These are phyloP conservation scores for Pseudomyrmex pallidus DNA, from an alignment of 1,140 invertebrate species.

Conservation along the genomic window DNA sequence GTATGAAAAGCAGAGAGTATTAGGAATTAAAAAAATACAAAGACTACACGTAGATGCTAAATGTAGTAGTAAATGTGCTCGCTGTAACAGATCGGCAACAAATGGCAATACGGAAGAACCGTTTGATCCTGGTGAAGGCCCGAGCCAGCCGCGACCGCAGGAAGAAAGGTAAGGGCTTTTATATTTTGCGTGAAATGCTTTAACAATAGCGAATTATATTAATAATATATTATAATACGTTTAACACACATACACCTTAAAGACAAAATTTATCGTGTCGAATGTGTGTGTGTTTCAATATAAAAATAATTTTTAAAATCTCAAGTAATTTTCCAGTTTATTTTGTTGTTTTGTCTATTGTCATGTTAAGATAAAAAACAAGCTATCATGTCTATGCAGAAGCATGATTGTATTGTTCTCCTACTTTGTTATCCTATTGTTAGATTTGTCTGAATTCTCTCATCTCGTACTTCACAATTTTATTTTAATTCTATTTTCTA, in stretches of 20 bases:
- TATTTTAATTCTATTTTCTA: not conserved
- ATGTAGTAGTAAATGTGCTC: slow-evolving; percentile 79
- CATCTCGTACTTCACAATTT: not conserved
- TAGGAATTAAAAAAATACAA: slow-evolving; percentile 1
- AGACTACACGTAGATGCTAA: slow-evolving; percentile 62
- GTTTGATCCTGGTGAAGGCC: slow-evolving; percentile 73
- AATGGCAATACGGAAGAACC: slow-evolving; percentile 67
- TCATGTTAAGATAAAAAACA: not conserved
- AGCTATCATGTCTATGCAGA: not conserved
- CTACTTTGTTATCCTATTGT: not conserved
- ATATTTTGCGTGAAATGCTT: slow-evolving; percentile 41
- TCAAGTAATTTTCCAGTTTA: not conserved
- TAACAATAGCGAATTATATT: slow-evolving; percentile 13
- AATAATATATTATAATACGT: too few species aligned
- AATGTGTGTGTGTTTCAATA: too few species aligned
- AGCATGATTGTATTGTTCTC: not conserved
- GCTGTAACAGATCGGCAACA: slow-evolving; percentile 77
- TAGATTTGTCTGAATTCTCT: not conserved
- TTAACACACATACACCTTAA: too few species aligned
- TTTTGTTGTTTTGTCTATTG: not conserved
- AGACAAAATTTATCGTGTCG: too few species aligned
- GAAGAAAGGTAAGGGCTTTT: slow-evolving; percentile 75
- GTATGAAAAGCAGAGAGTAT: slow-evolving; percentile 15
- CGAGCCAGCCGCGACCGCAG: slow-evolving; percentile 59
- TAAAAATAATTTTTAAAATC: not conserved